Conservation (phyloP, 2,113 vertebrate genomes). For the Tachysurus fulvidraco region DNA sequence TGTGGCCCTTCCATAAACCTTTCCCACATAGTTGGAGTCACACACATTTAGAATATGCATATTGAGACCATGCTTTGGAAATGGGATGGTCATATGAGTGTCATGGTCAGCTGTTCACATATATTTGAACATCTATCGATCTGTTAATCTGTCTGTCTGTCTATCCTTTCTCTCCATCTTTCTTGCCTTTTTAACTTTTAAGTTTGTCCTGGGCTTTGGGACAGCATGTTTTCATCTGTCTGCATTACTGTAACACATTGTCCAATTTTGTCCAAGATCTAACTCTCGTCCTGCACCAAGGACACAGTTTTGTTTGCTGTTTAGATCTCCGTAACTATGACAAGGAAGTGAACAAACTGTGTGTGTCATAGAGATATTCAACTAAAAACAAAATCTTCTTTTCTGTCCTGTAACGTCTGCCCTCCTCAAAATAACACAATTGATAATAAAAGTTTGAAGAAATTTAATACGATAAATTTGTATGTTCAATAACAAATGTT, state of each 20-base stretch:
- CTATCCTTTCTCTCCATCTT: background rate
- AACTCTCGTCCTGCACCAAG: conserved; percentile 9
- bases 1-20: background rate
- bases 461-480: background rate
- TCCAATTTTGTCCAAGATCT: background rate
- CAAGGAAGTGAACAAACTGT: background rate
- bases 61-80: too few relatives aligned
- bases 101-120: background rate
- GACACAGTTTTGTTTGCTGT: background rate
- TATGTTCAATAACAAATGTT: background rate
- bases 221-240: conserved; percentile 24
- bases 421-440: background rate
- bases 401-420: background rate
- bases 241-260: conserved; percentile 28
- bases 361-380: background rate
- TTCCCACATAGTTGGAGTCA: background rate
- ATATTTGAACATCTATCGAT: background rate
- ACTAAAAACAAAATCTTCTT: background rate
- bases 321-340: conserved; percentile 15
- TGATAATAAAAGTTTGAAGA: background rate
- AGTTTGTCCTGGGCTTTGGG: background rate
- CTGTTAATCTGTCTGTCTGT: background rate
- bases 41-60: background rate
- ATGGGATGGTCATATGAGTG: background rate
- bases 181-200: background rate